Evolutionary conservation across 2,113 vertebrate species (phyloP), one percentile per base, ranked within the genome.

Genomic region (Lepus timidus): DNA sequence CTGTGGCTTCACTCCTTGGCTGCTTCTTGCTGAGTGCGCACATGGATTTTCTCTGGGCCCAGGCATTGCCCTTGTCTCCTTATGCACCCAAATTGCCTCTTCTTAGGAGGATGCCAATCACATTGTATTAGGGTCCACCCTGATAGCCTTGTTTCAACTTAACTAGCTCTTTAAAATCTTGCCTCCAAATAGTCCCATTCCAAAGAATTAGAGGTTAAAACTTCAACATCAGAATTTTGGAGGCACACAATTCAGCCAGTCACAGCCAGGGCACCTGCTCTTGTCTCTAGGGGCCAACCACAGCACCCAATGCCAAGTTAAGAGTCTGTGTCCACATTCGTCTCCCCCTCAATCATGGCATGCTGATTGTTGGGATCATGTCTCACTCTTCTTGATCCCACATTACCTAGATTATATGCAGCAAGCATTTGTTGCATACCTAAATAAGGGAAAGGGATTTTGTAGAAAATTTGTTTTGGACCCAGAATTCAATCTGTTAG

Each of bases 311-410:
- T 10, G 2, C 7, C 44, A 61, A 20, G 19, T 58, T 0, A 22
- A 19, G 62, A 6, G 23, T 44, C 39, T 22, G 9, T 17, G 36
- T 27, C 44, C 51, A 61, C 16, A 4, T 23, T 55, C 70, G 9
- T 29, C 19, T 70, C 27, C 29, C 27, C 10, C 82, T 23, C 12
- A 31, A 36, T 75, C 39, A 6, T 4, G 29, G 22, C 7, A 3
- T 14, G 22, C 0, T 51, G 11, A 51, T 9, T 9, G 11, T 11
- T 87, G 52, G 44, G 7, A 12, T 20, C 6, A 0, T 20, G 1
- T 71, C 81, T 90, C 61, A 6, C 65, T 51, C 36, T 39, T 73
- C 70, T 88, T 75, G 64, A 20, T 16, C 39, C 62, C 4, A 11
- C 13, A 11, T 70, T 17, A 36, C 23, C 62, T 29, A 81, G 23